A percentile compares a stretch with the other conserved stretches of the same genome.
These are phyloP conservation scores for Acipenser ruthenus DNA, from an alignment of 2,797 vertebrate species.

Conservation along the genomic window DNA sequence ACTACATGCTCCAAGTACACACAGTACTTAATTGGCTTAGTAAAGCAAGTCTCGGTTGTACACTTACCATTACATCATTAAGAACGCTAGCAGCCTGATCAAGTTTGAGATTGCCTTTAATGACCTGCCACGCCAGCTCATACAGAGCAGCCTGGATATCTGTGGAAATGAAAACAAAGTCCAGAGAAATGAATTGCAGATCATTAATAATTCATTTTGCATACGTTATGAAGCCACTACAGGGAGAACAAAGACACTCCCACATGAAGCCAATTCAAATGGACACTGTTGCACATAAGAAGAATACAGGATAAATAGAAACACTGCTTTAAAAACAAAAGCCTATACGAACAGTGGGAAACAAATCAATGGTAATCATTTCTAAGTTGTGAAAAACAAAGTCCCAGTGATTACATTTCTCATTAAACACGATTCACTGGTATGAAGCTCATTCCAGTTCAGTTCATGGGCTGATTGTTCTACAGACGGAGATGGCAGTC, in stretches of 20 bases:
- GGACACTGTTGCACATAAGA: too few relatives aligned
- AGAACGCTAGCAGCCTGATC: conserved; percentile 82
- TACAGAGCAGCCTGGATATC: conserved; percentile 89
- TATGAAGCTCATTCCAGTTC: background rate
- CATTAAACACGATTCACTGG: conserved; percentile 5
- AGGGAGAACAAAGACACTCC: background rate
- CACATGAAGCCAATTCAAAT: too few relatives aligned
- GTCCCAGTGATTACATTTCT: conserved; percentile 1
- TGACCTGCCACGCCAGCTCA: conserved; percentile 84
- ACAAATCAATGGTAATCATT: background rate
- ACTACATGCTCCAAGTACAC: too few relatives aligned
- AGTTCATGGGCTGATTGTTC: background rate
- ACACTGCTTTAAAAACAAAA: too few relatives aligned
- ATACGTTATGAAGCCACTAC: background rate
- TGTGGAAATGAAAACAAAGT: conserved; percentile 41
- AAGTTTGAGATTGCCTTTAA: conserved; percentile 88
- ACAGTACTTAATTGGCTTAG: background rate
- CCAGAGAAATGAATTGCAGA: background rate
- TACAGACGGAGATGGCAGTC: background rate
- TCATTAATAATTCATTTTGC: background rate
- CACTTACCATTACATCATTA: conserved; percentile 83
- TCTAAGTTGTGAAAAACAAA: background rate
- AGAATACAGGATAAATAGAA: too few relatives aligned
- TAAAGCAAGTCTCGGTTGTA: background rate
- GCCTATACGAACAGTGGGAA: too few relatives aligned